phyloP scores from a whole-genome alignment of 2,797 vertebrate genomes.

The Gymnoscopelus braueri region DNA sequence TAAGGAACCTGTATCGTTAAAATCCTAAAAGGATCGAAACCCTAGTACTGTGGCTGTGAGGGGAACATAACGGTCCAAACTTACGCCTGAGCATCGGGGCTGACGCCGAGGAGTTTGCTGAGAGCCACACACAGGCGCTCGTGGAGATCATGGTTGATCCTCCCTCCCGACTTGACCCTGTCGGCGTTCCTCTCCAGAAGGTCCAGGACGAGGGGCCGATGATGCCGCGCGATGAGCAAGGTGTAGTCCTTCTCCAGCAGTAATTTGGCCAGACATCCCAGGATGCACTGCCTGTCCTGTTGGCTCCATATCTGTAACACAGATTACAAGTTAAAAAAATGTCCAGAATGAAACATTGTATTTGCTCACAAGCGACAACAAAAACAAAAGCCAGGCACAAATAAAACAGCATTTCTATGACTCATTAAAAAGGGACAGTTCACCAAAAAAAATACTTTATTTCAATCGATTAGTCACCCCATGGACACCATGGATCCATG shows the following conservation, averaged over 20 bases:
- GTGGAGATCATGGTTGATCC: constrained; percentile 92
- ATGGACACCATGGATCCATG: no score
- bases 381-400: not conserved
- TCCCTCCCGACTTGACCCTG: constrained; percentile 84
- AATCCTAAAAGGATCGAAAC: no score
- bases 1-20: no score
- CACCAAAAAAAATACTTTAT: no score
- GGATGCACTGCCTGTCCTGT: constrained; percentile 90
- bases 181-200: constrained; percentile 92
- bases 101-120: constrained; percentile 88
- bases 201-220: constrained; percentile 91
- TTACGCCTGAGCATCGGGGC: constrained; percentile 92
- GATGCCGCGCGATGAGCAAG: constrained; percentile 86
- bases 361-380: not conserved
- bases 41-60: no score
- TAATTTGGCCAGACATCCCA: constrained; percentile 86
- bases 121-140: constrained; percentile 96
- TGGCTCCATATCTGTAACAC: constrained; percentile 88
- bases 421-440: not conserved
- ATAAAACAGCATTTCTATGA: not conserved
- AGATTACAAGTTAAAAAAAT: constrained; percentile 18
- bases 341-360: not conserved
- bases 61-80: constrained; percentile 55
- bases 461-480: no score
- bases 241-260: constrained; percentile 94